Evolutionary conservation across 1,140 invertebrate genomes (phyloP), one percentile per base, ranked within the genome.

Genomic region (Berghia stephanieae): DNA sequence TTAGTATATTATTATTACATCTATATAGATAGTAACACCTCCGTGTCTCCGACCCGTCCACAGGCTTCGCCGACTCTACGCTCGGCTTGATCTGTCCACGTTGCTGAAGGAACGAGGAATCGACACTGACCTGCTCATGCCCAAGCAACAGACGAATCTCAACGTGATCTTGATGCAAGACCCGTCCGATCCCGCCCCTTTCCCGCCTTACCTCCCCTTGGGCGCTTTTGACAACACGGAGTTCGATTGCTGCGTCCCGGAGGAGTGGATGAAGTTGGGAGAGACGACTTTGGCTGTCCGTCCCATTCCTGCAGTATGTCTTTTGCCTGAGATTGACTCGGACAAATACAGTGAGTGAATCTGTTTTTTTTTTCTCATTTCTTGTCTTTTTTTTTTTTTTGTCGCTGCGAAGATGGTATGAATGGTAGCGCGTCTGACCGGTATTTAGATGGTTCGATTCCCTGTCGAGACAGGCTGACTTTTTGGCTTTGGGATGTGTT

Each of bases 211-310:
- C 66, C n/a, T 80, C 27, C 75, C 79, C 0, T 43, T 80, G 3
- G 5, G 55, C 4, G 24, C 70, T 16, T 80, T 80, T 43, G 79
- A 80, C 71, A 77, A 77, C 67, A 67, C 72, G 44, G 75, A 75
- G 16, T 80, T 71, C 49, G 76, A 80, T n/a, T 38, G 42, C 63
- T 46, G 75, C 2, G 70, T 66, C 6, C 75, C 79, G 0, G 27
- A 44, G 36, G 79, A 80, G 21, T 80, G 79, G 79, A 63, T 80
- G 75, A 66, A 70, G n/a, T 52, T 80, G 43, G 79, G 79, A 27
- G 71, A 74, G 18, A 72, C 66, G 67, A 78, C 63, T 10, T 60
- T 36, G 24, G 49, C 44, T 34, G 40, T 55, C 21, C 52, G 52
- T 49, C 79, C 79, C 4, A 70, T 80, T 16, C 79, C 79, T 18